These are phyloP conservation scores for Drosophila robusta DNA, from an alignment of 2,888 invertebrate species.

Conservation along the genomic window DNA sequence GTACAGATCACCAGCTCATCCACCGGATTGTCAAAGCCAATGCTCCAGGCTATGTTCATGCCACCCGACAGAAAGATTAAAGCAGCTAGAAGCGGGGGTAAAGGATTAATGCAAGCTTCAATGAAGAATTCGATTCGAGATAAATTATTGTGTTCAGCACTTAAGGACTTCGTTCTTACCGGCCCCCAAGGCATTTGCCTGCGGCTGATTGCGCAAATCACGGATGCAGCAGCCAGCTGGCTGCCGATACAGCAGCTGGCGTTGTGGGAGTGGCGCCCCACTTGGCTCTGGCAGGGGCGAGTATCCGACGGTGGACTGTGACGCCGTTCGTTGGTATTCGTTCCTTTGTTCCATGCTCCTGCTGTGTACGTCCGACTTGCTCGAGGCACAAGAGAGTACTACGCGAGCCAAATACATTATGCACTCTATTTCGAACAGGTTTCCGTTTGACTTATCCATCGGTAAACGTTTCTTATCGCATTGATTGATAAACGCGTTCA, in stretches of 20 bases:
- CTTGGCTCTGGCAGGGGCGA: constrained; percentile 38
- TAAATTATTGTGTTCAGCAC: background rate
- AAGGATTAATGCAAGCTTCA: background rate
- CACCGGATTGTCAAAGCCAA: constrained; percentile 53
- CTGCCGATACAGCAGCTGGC: constrained; percentile 32
- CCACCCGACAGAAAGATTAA: constrained; percentile 75
- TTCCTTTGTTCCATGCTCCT: constrained; percentile 38
- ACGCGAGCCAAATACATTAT: constrained; percentile 5
- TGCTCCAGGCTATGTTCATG: constrained; percentile 77
- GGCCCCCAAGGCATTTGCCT: constrained; percentile 68
- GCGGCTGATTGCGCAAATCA: constrained; percentile 67
- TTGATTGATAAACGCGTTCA: constrained; percentile 60
- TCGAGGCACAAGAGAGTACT: constrained; percentile 46
- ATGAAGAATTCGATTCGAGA: too few species aligned
- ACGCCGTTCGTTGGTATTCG: constrained; percentile 43
- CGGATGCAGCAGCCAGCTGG: constrained; percentile 58
- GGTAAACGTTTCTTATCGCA: constrained; percentile 65
- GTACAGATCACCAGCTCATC: constrained; percentile 34
- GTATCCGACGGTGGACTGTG: constrained; percentile 51
- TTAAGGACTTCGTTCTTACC: constrained; percentile 36
- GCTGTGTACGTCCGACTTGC: constrained; percentile 46
- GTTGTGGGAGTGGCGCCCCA: constrained; percentile 2
- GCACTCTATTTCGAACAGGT: constrained; percentile 37
- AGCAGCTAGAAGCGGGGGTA: constrained; percentile 38
- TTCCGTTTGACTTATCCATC: constrained; percentile 46